Evolutionary conservation across 2,888 invertebrate genomes (phyloP).

Genomic region (Nezara viridula): DNA sequence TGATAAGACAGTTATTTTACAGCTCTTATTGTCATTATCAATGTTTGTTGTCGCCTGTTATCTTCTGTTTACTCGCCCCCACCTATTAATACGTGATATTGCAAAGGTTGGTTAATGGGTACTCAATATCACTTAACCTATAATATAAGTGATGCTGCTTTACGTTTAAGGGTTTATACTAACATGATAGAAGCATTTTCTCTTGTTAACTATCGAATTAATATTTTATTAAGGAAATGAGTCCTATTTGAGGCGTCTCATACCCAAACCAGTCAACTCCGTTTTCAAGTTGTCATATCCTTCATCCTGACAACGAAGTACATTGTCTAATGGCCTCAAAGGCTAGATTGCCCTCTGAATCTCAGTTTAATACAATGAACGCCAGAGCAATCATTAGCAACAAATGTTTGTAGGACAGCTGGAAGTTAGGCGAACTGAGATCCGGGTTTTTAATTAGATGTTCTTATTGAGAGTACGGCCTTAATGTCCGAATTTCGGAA

Average conservation of each 20-base stretch:
- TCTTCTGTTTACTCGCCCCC: slow-evolving; percentile 1
- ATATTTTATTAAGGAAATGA: too few species aligned
- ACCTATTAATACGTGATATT: not conserved
- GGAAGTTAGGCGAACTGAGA: not conserved
- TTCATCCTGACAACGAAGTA: not conserved
- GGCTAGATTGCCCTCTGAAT: not conserved
- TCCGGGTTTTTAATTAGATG: not conserved
- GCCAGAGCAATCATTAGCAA: not conserved
- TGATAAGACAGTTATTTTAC: not conserved
- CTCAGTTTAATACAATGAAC: not conserved
- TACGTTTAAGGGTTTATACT: not conserved
- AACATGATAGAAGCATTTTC: too few species aligned
- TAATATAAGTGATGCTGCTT: not conserved
- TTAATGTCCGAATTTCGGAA: not conserved
- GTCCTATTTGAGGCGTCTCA: too few species aligned
- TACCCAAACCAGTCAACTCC: too few species aligned
- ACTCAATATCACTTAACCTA: not conserved
- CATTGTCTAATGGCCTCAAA: not conserved
- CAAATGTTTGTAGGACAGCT: not conserved
- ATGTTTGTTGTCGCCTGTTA: slow-evolving; percentile 11
- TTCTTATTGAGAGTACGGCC: too few species aligned
- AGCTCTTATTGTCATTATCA: slow-evolving; percentile 18
- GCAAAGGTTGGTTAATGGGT: not conserved
- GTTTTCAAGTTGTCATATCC: not conserved
- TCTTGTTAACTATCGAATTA: too few species aligned